These are phyloP conservation scores for Pseudopleuronectes americanus DNA, from an alignment of 2,797 vertebrate species.

Conservation along the genomic window DNA sequence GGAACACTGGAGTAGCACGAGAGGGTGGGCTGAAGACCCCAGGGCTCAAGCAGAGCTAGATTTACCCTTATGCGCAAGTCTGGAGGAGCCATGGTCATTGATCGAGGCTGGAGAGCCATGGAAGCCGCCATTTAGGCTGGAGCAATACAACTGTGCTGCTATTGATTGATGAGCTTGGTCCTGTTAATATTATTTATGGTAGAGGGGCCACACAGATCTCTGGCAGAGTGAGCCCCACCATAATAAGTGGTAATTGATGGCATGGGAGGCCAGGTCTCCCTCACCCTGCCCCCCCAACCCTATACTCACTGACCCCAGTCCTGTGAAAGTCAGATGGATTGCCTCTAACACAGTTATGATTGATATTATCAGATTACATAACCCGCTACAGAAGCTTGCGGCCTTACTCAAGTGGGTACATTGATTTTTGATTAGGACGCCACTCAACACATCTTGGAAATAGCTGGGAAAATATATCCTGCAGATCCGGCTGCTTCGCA, in stretches of 20 bases:
- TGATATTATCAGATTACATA: slow-evolving; percentile 97
- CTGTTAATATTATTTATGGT: slow-evolving; percentile 96
- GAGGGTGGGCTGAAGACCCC: slow-evolving; percentile 71
- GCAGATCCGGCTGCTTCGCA: slow-evolving; percentile 41
- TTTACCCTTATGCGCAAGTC: slow-evolving; percentile 74
- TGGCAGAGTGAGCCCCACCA: slow-evolving; percentile 85
- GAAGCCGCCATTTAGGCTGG: slow-evolving; percentile 86
- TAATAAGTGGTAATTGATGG: slow-evolving; percentile 98
- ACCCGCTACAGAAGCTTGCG: slow-evolving; percentile 84
- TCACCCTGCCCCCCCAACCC: slow-evolving; percentile 78
- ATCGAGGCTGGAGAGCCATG: slow-evolving; percentile 84
- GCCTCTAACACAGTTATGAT: slow-evolving; percentile 95
- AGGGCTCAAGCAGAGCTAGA: slow-evolving; percentile 77
- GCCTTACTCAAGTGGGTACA: slow-evolving; percentile 88
- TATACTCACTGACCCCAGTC: slow-evolving; percentile 88
- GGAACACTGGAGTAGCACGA: slow-evolving; percentile 53
- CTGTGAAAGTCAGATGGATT: slow-evolving; percentile 93
- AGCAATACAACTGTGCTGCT: slow-evolving; percentile 90
- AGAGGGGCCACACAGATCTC: slow-evolving; percentile 83
- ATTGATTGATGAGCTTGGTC: slow-evolving; percentile 91
- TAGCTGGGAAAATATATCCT: slow-evolving; percentile 72
- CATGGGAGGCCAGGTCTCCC: slow-evolving; percentile 86
- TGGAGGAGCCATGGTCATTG: slow-evolving; percentile 87
- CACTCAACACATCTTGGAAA: slow-evolving; percentile 84
- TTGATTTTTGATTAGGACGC: slow-evolving; percentile 95